These are phyloP conservation scores for Drosophila anomelani DNA, from an alignment of 2,888 invertebrate genomes.

Conservation along the genomic window DNA sequence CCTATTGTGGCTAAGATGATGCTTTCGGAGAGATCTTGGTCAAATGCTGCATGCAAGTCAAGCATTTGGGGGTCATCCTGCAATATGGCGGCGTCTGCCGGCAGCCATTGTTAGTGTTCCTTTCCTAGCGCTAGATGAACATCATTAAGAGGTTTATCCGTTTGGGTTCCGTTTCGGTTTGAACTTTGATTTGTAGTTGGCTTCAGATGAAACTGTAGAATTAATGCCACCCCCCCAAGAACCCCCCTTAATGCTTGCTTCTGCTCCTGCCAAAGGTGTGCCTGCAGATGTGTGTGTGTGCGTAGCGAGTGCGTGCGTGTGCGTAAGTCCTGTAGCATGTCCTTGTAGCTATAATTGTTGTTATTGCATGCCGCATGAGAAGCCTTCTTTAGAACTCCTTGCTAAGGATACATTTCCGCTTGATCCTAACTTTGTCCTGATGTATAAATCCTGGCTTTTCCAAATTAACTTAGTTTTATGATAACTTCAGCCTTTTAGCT, in stretches of 20 bases:
- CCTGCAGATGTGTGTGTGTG: conserved; percentile 33
- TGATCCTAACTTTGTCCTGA: too few relatives aligned
- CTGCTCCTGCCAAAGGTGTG: conserved; percentile 19
- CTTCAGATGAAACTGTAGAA: conserved; percentile 32
- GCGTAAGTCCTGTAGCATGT: conserved; percentile 7
- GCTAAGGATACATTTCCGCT: neutral
- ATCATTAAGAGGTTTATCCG: conserved; percentile 34
- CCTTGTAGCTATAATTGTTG: neutral
- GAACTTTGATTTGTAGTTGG: conserved; percentile 45
- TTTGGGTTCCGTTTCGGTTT: conserved; percentile 39
- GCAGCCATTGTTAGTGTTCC: conserved; percentile 25
- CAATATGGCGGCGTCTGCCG: conserved; percentile 16
- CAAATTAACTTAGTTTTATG: too few relatives aligned
- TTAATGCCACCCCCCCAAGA: neutral
- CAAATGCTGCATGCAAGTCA: conserved; percentile 7
- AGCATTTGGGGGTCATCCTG: neutral
- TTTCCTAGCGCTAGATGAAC: conserved; percentile 34
- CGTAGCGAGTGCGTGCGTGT: conserved; percentile 21
- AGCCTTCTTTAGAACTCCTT: conserved; percentile 11
- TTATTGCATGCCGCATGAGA: conserved; percentile 45
- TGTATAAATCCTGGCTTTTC: too few relatives aligned
- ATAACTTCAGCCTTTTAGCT: too few relatives aligned
- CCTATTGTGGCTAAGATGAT: conserved; percentile 1
- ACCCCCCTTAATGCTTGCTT: conserved; percentile 4
- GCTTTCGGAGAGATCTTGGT: neutral